Percentiles rank a stretch among this genome's conserved stretches.
Conservation (phyloP, 2,888 invertebrate species). For the Hartigia nigra region DNA sequence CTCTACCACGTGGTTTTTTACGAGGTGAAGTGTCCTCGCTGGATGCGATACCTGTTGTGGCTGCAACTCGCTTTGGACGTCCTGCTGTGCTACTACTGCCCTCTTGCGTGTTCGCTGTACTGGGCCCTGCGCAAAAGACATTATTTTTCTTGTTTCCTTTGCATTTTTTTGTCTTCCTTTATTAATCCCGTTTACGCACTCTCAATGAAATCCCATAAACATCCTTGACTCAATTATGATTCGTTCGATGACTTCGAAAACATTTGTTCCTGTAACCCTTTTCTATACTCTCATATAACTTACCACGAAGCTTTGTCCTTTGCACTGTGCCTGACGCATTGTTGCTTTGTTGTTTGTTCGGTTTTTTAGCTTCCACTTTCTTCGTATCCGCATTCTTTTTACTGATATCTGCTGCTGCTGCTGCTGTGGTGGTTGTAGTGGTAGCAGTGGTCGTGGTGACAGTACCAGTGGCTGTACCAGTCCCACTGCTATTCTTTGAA, state of each 20-base stretch:
- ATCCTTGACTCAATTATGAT: neutral
- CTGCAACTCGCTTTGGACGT: slow-evolving; percentile 56
- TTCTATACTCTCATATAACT: slow-evolving; percentile 23
- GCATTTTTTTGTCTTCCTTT: slow-evolving; percentile 13
- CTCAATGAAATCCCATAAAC: slow-evolving; percentile 1
- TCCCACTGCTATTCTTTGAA: slow-evolving; percentile 16
- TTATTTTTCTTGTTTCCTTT: slow-evolving; percentile 15
- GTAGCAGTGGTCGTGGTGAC: slow-evolving; percentile 30
- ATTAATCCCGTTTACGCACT: neutral
- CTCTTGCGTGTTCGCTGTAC: slow-evolving; percentile 26
- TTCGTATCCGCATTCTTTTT: slow-evolving; percentile 52
- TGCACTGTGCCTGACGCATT: slow-evolving; percentile 40
- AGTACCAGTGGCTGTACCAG: slow-evolving; percentile 24
- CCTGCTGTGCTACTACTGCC: slow-evolving; percentile 48
- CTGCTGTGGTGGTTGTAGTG: slow-evolving; percentile 28
- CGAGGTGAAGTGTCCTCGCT: slow-evolving; percentile 53
- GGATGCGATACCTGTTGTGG: slow-evolving; percentile 39
- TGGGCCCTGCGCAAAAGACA: slow-evolving; percentile 8
- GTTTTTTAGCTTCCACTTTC: slow-evolving; percentile 47
- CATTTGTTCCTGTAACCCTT: neutral
- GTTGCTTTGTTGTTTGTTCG: slow-evolving; percentile 42
- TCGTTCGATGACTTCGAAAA: neutral
- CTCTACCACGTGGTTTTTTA: slow-evolving; percentile 59
- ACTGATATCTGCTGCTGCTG: slow-evolving; percentile 23
- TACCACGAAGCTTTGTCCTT: slow-evolving; percentile 56